These are phyloP conservation scores for Micrasema longulum DNA, from an alignment of 1,140 invertebrate species.

Conservation along the genomic window DNA sequence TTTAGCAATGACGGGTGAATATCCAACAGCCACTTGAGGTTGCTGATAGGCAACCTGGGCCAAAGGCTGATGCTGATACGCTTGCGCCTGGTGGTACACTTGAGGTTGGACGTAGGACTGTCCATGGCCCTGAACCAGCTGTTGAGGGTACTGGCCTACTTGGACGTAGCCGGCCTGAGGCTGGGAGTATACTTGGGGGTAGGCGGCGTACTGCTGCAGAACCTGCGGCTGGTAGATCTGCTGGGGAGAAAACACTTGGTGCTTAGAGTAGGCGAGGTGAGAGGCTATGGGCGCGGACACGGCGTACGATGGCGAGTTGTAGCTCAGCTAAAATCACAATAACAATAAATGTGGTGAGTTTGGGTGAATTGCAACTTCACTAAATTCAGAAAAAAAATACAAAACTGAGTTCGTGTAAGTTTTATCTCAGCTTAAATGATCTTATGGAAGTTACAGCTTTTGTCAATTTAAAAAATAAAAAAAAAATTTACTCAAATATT, in stretches of 20 bases:
- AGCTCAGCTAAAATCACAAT: conserved; percentile 38
- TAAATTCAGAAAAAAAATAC: too few species aligned
- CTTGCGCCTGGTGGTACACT: conserved; percentile 36
- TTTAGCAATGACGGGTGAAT: conserved; percentile 41
- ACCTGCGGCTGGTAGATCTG: conserved; percentile 37
- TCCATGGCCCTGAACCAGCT: conserved; percentile 10
- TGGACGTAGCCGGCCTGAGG: conserved; percentile 10
- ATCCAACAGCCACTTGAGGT: conserved; percentile 27
- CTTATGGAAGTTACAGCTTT: too few species aligned
- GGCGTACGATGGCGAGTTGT: conserved; percentile 37
- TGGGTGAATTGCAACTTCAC: too few species aligned
- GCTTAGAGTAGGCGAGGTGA: conserved; percentile 50
- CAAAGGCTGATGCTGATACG: conserved; percentile 30
- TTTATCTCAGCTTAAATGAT: too few species aligned
- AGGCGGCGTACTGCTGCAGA: neutral
- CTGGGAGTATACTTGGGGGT: conserved; percentile 6
- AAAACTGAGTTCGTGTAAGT: too few species aligned
- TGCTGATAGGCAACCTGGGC: conserved; percentile 41
- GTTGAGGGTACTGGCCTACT: conserved; percentile 20
- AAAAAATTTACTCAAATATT: too few species aligned
- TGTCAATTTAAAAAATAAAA: too few species aligned
- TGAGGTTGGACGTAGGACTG: conserved; percentile 42
- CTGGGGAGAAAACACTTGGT: conserved; percentile 43
- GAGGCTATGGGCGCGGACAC: conserved; percentile 46
- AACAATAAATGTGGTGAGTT: too few species aligned